Conservation (phyloP, 2,797 vertebrate species). For the Gastrophryne carolinensis region DNA sequence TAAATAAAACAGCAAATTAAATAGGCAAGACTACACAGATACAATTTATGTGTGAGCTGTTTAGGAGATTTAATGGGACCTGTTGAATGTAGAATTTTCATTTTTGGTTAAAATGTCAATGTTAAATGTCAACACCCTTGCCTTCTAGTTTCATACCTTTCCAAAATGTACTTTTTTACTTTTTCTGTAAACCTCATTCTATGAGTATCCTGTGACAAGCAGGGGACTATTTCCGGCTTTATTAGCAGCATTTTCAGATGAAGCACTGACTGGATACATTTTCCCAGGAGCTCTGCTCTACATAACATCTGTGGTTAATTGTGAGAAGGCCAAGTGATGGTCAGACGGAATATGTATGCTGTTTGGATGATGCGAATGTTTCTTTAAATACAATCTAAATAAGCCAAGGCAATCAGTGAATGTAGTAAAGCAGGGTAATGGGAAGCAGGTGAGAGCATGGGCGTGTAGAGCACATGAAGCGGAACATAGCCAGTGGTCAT, state of each 20-base stretch:
- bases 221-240: neutral
- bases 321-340: neutral
- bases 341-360: conserved; percentile 16
- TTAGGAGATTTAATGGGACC: too few relatives aligned
- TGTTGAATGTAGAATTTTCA: too few relatives aligned
- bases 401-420: conserved; percentile 8
- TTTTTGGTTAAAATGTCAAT: too few relatives aligned
- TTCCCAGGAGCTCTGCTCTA: neutral
- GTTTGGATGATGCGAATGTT: neutral
- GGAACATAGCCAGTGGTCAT: neutral
- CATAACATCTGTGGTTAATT: conserved; percentile 16
- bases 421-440: conserved; percentile 14
- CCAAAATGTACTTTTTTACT: too few relatives aligned
- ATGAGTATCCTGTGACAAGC: too few relatives aligned
- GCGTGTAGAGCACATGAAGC: neutral
- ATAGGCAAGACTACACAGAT: too few relatives aligned
- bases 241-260: neutral
- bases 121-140: too few relatives aligned
- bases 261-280: neutral
- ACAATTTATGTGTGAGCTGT: too few relatives aligned
- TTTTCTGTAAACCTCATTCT: too few relatives aligned
- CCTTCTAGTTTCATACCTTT: too few relatives aligned
- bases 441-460: conserved; percentile 23
- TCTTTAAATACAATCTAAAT: conserved; percentile 8
- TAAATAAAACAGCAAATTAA: too few relatives aligned